Percentiles rank a stretch among this genome's conserved stretches.
These are phyloP conservation scores for Aegotheles bennettii DNA, from an alignment of 2,113 vertebrate species.

Conservation along the genomic window DNA sequence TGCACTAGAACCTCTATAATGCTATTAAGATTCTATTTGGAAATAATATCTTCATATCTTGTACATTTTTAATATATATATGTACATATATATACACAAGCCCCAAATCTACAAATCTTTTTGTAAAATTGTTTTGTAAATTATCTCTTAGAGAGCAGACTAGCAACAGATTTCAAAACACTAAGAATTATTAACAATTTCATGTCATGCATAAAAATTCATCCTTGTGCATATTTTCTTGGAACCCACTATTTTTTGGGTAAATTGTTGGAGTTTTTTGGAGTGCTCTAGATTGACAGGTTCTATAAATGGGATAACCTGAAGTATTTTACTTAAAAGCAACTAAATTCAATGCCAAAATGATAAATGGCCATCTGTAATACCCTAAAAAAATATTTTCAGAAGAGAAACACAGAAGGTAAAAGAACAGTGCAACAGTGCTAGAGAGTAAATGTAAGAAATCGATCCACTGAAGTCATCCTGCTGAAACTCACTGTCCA, in stretches of 20 bases:
- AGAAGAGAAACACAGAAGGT: not conserved
- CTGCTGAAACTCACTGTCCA: not conserved
- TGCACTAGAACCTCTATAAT: not conserved
- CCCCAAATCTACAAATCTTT: not conserved
- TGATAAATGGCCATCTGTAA: not conserved
- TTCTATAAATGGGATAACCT: not conserved
- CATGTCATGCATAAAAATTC: conserved; percentile 7
- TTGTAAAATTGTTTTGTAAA: not conserved
- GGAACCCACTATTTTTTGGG: not conserved
- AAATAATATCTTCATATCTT: not conserved
- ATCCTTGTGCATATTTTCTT: not conserved
- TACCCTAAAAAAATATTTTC: not conserved
- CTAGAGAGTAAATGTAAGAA: not conserved
- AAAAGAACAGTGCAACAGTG: not conserved
- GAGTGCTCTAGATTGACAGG: not conserved
- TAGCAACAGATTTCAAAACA: not conserved
- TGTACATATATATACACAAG: not conserved
- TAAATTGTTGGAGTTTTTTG: not conserved
- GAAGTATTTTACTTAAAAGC: not conserved
- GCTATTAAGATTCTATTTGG: not conserved
- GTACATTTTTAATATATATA: not conserved
- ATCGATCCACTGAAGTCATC: not conserved
- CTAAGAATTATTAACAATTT: not conserved
- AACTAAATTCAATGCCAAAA: not conserved
- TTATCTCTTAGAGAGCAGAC: not conserved